Evolutionary conservation across 2,113 vertebrate genomes (phyloP).

Genomic region (Smithornis capensis): DNA sequence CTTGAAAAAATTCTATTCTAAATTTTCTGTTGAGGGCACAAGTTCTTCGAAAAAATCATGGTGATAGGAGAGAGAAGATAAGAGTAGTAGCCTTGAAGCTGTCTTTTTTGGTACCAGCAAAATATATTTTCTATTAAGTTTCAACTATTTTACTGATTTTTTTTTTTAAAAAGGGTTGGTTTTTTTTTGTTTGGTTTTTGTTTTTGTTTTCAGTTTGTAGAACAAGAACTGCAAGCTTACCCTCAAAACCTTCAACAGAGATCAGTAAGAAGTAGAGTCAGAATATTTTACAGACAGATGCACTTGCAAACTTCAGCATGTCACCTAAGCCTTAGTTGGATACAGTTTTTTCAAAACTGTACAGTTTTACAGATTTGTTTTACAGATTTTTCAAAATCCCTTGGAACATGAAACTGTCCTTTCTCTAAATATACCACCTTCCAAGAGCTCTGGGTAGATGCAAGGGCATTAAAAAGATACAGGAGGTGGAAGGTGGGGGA

Average conservation of each 20-base stretch:
- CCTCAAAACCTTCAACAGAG: slow-evolving; percentile 13
- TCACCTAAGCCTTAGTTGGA: slow-evolving; percentile 14
- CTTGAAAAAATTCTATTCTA: background rate
- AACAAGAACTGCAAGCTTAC: background rate
- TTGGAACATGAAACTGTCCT: slow-evolving; percentile 41
- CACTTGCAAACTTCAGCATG: slow-evolving; percentile 19
- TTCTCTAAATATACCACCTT: slow-evolving; percentile 19
- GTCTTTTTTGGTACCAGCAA: background rate
- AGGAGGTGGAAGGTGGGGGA: background rate
- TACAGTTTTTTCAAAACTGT: too few relatives aligned
- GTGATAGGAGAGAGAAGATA: background rate
- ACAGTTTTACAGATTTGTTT: too few relatives aligned
- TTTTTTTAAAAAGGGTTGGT: background rate
- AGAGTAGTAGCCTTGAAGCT: background rate
- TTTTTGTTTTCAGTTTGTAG: background rate
- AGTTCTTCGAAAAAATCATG: background rate
- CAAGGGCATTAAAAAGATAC: slow-evolving; percentile 9
- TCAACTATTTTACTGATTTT: background rate
- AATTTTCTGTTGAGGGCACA: background rate
- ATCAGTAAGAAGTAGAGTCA: slow-evolving; percentile 27
- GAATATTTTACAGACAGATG: slow-evolving; percentile 59
- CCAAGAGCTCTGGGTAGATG: background rate
- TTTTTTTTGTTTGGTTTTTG: background rate
- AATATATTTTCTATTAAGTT: background rate
- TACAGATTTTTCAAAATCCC: too few relatives aligned